A percentile compares a stretch with the other conserved stretches of the same genome.
Evolutionary conservation across 1,140 invertebrate genomes (phyloP).

Genomic region (Limonius californicus): DNA sequence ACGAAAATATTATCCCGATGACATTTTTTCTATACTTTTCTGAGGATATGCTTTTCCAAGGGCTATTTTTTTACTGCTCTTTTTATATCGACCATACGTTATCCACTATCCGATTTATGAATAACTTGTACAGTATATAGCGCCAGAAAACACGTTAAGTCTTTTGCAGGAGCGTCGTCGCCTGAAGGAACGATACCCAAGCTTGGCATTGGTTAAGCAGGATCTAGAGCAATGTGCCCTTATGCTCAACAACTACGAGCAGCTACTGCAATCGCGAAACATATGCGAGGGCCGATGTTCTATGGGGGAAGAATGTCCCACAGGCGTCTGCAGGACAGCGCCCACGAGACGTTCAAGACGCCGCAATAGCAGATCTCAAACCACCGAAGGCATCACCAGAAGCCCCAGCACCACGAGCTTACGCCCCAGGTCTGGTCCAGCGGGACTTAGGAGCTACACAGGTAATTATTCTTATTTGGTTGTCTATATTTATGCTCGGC

Average conservation of each 20-base stretch:
- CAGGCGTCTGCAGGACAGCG: constrained; percentile 60
- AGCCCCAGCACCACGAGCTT: constrained; percentile 52
- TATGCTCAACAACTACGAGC: constrained; percentile 77
- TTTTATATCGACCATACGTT: no score
- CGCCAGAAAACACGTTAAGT: no score
- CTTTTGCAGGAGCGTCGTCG: constrained; percentile 73
- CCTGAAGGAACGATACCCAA: constrained; percentile 78
- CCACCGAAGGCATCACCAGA: constrained; percentile 36
- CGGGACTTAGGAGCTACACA: constrained; percentile 69
- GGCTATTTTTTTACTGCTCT: no score
- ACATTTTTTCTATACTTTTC: no score
- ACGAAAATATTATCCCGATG: no score
- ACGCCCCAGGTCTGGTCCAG: constrained; percentile 66
- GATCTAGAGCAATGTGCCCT: constrained; percentile 73
- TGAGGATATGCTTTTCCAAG: no score
- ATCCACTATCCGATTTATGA: no score
- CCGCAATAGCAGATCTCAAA: constrained; percentile 48
- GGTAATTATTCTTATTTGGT: constrained; percentile 49
- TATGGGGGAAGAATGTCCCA: constrained; percentile 78
- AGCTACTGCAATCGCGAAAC: constrained; percentile 67
- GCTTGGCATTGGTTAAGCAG: constrained; percentile 64
- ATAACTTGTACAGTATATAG: no score
- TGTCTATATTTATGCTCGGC: no score
- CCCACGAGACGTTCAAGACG: constrained; percentile 54
- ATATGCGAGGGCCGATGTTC: constrained; percentile 83